Percentiles rank a stretch among this genome's conserved stretches.
These are phyloP conservation scores for Notarius quadriscutis DNA, from an alignment of 2,113 vertebrate species.

Conservation along the genomic window DNA sequence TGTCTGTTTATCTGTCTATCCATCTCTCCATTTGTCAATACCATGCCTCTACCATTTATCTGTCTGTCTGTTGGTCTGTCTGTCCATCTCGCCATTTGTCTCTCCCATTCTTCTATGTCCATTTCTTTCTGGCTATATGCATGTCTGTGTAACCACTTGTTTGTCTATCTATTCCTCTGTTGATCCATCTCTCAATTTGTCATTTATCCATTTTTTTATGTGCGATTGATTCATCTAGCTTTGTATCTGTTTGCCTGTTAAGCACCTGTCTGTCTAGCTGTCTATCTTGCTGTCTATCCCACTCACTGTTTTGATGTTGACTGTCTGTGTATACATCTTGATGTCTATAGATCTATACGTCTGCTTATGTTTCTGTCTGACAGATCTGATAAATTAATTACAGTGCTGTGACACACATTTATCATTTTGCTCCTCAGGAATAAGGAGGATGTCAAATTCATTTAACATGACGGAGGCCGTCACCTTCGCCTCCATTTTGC, in stretches of 20 bases:
- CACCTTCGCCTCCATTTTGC: neutral
- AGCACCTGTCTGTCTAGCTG: neutral
- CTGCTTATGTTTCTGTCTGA: neutral
- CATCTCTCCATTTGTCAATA: too few relatives aligned
- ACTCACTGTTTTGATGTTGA: neutral
- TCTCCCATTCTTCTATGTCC: neutral
- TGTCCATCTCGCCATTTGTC: neutral
- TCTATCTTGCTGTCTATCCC: neutral
- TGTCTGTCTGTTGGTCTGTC: too few relatives aligned
- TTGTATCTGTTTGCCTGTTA: neutral
- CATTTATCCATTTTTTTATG: neutral
- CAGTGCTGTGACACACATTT: neutral
- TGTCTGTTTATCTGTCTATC: neutral
- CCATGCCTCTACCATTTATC: too few relatives aligned
- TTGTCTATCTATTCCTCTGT: neutral
- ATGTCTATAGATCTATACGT: neutral
- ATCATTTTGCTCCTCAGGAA: neutral
- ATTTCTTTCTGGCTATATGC: neutral
- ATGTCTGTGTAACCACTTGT: neutral
- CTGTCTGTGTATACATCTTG: neutral
- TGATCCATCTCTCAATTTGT: neutral
- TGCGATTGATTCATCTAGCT: neutral
- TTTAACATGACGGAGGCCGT: neutral
- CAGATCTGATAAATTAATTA: conserved; percentile 2
- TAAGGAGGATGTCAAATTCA: neutral